phyloP scores from a whole-genome alignment of 2,113 vertebrate genomes.

The Pithys albifrons region DNA sequence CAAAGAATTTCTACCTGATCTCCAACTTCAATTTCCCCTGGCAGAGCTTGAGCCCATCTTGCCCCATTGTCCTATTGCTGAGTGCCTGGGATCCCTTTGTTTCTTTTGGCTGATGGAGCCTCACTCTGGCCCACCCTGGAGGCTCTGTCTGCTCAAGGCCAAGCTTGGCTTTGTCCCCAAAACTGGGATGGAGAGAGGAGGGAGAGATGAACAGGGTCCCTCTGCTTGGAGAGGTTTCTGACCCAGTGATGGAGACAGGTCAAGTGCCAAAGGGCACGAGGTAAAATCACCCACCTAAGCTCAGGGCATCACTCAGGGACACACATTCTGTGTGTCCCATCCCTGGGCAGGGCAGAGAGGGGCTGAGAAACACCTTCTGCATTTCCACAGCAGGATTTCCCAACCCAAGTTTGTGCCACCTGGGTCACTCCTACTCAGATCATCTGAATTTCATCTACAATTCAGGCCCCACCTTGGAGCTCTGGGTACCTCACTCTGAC shows the following conservation, averaged over 20 bases:
- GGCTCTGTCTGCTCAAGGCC: background rate
- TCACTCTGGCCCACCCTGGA: background rate
- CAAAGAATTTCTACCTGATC: too few relatives aligned
- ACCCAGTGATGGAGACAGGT: rapidly evolving
- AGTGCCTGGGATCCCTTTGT: background rate
- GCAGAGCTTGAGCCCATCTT: too few relatives aligned
- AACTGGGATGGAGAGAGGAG: background rate
- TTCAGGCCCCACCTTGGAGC: background rate
- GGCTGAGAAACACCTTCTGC: background rate
- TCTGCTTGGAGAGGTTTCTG: background rate
- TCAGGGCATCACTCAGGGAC: background rate
- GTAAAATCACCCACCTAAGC: background rate
- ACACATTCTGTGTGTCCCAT: background rate
- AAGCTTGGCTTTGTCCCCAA: background rate
- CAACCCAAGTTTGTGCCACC: background rate
- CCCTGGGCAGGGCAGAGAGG: background rate
- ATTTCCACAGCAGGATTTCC: background rate
- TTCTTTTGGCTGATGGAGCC: background rate
- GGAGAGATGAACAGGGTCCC: background rate
- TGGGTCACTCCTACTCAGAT: background rate
- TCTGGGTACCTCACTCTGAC: background rate
- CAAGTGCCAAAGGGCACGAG: rapidly evolving
- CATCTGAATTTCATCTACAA: background rate
- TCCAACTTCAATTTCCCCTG: too few relatives aligned
- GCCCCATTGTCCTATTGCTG: too few relatives aligned